Evolutionary conservation across 2,113 vertebrate genomes (phyloP).

Genomic region (Ochotona curzoniae): DNA sequence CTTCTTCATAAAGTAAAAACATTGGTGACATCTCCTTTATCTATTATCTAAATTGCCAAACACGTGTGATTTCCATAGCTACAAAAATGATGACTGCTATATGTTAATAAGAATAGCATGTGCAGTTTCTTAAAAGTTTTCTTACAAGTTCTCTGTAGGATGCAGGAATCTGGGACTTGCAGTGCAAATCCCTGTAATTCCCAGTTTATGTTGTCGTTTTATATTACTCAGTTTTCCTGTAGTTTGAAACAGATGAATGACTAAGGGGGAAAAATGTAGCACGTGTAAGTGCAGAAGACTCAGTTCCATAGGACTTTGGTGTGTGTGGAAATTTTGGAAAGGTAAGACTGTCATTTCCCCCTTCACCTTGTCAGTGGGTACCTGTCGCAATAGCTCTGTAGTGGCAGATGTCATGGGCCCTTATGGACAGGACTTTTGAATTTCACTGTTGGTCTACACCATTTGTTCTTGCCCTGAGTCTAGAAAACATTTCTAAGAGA

Average conservation of each 20-base stretch:
- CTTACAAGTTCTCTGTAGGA: constrained; percentile 23
- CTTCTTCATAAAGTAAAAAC: constrained; percentile 68
- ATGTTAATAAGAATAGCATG: constrained; percentile 38
- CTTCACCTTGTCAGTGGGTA: constrained; percentile 10
- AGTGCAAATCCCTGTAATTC: neutral
- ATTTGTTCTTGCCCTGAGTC: neutral
- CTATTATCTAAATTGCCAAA: constrained; percentile 54
- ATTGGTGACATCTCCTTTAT: constrained; percentile 53
- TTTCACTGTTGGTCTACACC: neutral
- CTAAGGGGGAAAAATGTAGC: constrained; percentile 5
- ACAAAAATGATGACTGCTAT: constrained; percentile 42
- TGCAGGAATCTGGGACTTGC: constrained; percentile 44
- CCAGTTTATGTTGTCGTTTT: constrained; percentile 34
- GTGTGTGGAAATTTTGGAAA: neutral
- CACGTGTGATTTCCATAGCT: constrained; percentile 50
- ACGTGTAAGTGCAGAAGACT: neutral
- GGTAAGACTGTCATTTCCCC: neutral
- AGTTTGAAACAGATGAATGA: constrained; percentile 30
- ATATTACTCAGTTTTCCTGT: neutral
- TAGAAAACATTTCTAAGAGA: constrained; percentile 53
- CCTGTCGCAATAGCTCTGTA: neutral
- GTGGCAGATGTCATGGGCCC: neutral
- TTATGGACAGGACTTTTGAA: neutral
- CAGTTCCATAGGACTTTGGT: neutral
- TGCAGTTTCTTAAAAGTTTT: constrained; percentile 52